Conservation (phyloP, 2,888 invertebrate species). For the Sylvicola cinctus region DNA sequence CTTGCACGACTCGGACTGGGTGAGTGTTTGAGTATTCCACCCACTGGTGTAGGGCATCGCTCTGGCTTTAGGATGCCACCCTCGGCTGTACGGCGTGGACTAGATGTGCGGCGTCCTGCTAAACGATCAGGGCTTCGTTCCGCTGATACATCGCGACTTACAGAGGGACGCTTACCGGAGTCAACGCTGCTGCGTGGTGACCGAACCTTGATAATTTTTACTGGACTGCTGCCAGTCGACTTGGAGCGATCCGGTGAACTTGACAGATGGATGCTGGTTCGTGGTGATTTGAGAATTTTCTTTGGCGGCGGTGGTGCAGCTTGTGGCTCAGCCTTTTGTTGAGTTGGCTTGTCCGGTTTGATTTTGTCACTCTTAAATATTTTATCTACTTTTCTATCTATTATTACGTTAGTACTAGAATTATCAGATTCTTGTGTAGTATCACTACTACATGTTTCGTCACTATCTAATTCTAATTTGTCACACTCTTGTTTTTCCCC, state of each 20-base stretch:
- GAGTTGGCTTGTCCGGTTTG: neutral
- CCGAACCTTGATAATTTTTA: slow-evolving; percentile 25
- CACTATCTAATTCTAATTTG: too few relatives aligned
- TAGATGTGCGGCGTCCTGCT: slow-evolving; percentile 15
- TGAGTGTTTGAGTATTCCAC: slow-evolving; percentile 17
- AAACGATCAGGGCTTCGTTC: slow-evolving; percentile 17
- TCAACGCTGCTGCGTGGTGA: slow-evolving; percentile 36
- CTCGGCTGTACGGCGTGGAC: slow-evolving; percentile 22
- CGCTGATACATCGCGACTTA: slow-evolving; percentile 21
- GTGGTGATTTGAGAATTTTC: slow-evolving; percentile 25
- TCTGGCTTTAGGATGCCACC: slow-evolving; percentile 22
- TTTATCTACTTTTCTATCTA: slow-evolving; percentile 25
- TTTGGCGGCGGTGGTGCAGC: slow-evolving; percentile 10
- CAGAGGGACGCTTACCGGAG: slow-evolving; percentile 18
- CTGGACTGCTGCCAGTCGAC: slow-evolving; percentile 23
- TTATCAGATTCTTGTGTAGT: neutral
- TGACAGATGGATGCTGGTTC: slow-evolving; percentile 34
- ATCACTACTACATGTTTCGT: neutral
- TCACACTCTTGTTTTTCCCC: neutral
- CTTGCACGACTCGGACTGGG: slow-evolving; percentile 20
- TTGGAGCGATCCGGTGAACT: slow-evolving; percentile 27
- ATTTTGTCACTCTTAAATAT: slow-evolving; percentile 15
- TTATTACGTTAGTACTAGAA: slow-evolving; percentile 11
- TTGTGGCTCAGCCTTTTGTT: slow-evolving; percentile 12
- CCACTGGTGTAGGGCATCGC: slow-evolving; percentile 12